A percentile compares a stretch with the other conserved stretches of the same genome.
phyloP scores from a whole-genome alignment of 2,888 invertebrate species.

The Platypus cylindrus region DNA sequence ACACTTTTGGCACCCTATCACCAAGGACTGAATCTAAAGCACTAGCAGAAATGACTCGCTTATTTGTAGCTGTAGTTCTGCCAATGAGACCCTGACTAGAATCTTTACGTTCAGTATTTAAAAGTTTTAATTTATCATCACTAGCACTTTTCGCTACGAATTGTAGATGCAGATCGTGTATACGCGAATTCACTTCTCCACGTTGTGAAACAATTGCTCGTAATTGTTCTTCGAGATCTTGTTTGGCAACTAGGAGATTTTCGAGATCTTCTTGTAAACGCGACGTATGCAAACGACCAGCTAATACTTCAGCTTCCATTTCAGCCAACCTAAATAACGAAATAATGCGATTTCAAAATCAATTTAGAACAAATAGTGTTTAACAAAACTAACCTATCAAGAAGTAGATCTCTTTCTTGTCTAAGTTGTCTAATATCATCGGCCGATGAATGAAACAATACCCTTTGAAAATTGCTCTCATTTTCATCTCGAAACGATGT shows the following conservation, averaged over 20 bases:
- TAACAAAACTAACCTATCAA: constrained; percentile 40
- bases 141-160: constrained; percentile 35
- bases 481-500: constrained; percentile 35
- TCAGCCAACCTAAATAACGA: constrained; percentile 47
- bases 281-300: constrained; percentile 51
- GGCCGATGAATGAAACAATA: constrained; percentile 31
- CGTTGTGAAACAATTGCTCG: constrained; percentile 43
- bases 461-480: constrained; percentile 29
- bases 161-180: constrained; percentile 42
- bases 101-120: constrained; percentile 11
- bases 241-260: constrained; percentile 42
- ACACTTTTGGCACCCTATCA: constrained; percentile 42
- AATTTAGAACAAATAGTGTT: not conserved
- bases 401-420: constrained; percentile 60
- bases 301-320: constrained; percentile 60
- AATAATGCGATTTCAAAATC: too few species aligned
- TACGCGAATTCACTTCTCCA: constrained; percentile 43
- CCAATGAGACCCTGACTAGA: constrained; percentile 12
- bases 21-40: constrained; percentile 14
- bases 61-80: constrained; percentile 1
- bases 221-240: constrained; percentile 48
- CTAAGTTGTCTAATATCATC: constrained; percentile 51
- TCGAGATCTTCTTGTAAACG: constrained; percentile 52
- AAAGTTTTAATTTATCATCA: constrained; percentile 13
- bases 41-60: constrained; percentile 9